A percentile compares a stretch with the other conserved stretches of the same genome.
Evolutionary conservation across 1,140 invertebrate genomes (phyloP).

Genomic region (Wasmannia auropunctata): DNA sequence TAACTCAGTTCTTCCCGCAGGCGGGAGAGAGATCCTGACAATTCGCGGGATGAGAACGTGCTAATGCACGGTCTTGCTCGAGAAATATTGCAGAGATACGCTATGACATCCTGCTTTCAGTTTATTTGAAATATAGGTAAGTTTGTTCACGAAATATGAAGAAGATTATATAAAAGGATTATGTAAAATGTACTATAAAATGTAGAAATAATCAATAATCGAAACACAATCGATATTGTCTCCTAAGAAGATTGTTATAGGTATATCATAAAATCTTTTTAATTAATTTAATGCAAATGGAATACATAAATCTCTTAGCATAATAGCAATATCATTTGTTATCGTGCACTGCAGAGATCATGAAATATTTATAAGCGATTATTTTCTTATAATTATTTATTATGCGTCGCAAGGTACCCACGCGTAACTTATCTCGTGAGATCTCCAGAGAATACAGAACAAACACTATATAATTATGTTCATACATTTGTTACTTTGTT

Average conservation of each 20-base stretch:
- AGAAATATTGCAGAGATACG: background rate
- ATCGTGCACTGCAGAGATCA: conserved; percentile 30
- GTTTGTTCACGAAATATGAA: background rate
- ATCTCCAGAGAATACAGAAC: conserved; percentile 19
- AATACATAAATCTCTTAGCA: conserved; percentile 14
- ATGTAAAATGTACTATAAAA: background rate
- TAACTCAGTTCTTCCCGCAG: background rate
- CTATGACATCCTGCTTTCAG: background rate
- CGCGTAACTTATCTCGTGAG: conserved; percentile 19
- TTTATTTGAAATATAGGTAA: background rate
- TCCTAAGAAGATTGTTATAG: background rate
- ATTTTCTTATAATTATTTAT: conserved; percentile 57
- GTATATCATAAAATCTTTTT: background rate
- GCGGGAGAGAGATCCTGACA: background rate
- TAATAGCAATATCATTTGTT: conserved; percentile 21
- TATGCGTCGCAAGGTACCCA: conserved; percentile 30
- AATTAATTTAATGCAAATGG: background rate
- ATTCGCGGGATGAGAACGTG: background rate
- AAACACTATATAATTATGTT: conserved; percentile 20
- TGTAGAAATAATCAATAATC: background rate
- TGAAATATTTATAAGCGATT: conserved; percentile 47
- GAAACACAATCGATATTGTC: background rate
- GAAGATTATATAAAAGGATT: background rate
- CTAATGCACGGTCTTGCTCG: background rate
- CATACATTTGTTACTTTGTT: background rate